phyloP scores from a whole-genome alignment of 2,113 vertebrate species.

The Nerophis ophidion region DNA sequence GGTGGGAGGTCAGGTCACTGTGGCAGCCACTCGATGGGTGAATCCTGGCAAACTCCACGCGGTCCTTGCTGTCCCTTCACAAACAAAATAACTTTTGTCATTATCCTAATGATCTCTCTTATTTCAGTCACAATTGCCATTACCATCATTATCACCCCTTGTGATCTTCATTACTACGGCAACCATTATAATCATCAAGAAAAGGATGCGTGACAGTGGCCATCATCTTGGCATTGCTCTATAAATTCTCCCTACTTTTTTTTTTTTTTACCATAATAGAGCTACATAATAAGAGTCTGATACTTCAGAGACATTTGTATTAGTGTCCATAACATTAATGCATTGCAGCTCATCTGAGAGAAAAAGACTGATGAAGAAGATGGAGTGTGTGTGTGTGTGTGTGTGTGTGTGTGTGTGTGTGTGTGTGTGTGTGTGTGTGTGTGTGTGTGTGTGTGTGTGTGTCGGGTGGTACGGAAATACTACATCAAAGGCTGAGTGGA shows the following conservation, averaged over 20 bases:
- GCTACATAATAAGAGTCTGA: slow-evolving; percentile 65
- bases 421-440: slow-evolving; percentile 24
- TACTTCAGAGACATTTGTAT: slow-evolving; percentile 65
- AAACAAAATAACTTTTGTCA: slow-evolving; percentile 39
- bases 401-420: not conserved
- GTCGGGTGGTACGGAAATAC: slow-evolving; percentile 37
- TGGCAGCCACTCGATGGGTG: slow-evolving; percentile 86
- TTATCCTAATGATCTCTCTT: slow-evolving; percentile 56
- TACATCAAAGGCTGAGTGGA: slow-evolving; percentile 66
- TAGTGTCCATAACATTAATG: slow-evolving; percentile 66
- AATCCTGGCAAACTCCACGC: slow-evolving; percentile 87
- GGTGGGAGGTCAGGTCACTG: slow-evolving; percentile 86
- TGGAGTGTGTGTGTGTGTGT: slow-evolving; percentile 20
- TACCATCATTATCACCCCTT: slow-evolving; percentile 57
- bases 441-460: slow-evolving; percentile 19
- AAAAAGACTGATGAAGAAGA: slow-evolving; percentile 24
- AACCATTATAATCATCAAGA: slow-evolving; percentile 59
- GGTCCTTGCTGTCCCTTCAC: slow-evolving; percentile 90
- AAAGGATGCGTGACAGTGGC: slow-evolving; percentile 55
- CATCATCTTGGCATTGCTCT: slow-evolving; percentile 49
- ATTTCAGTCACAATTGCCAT: slow-evolving; percentile 44
- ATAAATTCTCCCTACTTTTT: slow-evolving; percentile 63
- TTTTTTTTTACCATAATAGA: slow-evolving; percentile 62
- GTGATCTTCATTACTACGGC: slow-evolving; percentile 60
- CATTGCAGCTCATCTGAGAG: slow-evolving; percentile 55